phyloP scores from a whole-genome alignment of 2,888 invertebrate genomes.

The Tetragonisca angustula region DNA sequence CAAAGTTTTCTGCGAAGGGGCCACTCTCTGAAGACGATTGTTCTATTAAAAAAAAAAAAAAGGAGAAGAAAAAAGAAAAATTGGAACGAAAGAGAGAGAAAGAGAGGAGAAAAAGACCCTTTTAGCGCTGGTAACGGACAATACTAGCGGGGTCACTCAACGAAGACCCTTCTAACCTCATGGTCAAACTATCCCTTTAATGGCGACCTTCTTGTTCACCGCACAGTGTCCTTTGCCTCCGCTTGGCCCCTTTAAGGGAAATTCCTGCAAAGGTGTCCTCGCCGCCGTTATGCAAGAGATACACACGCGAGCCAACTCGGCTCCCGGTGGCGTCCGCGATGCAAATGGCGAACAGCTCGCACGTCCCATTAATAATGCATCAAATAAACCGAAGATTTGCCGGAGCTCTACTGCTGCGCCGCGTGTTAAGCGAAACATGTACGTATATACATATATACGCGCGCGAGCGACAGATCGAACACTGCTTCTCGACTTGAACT shows the following conservation, averaged over 20 bases:
- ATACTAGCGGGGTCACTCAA: constrained; percentile 50
- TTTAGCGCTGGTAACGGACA: constrained; percentile 69
- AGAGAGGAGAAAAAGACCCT: constrained; percentile 41
- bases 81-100: constrained; percentile 23
- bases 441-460: not conserved
- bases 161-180: constrained; percentile 50
- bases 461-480: not conserved
- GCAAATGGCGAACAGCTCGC: constrained; percentile 34
- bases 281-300: constrained; percentile 57
- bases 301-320: constrained; percentile 45
- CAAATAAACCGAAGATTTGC: constrained; percentile 42
- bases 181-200: constrained; percentile 77
- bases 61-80: not conserved
- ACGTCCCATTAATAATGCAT: constrained; percentile 50
- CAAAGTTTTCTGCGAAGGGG: constrained; percentile 42
- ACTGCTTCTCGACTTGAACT: not conserved
- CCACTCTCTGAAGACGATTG: not conserved
- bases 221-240: constrained; percentile 37
- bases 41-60: not conserved
- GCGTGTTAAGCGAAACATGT: constrained; percentile 18
- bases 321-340: constrained; percentile 27
- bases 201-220: constrained; percentile 40
- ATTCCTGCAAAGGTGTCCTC: constrained; percentile 61
- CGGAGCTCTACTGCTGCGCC: not conserved
- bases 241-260: constrained; percentile 64